A percentile compares a stretch with the other conserved stretches of the same genome.
phyloP scores from a whole-genome alignment of 2,113 vertebrate genomes.

The Pluvialis apricaria region DNA sequence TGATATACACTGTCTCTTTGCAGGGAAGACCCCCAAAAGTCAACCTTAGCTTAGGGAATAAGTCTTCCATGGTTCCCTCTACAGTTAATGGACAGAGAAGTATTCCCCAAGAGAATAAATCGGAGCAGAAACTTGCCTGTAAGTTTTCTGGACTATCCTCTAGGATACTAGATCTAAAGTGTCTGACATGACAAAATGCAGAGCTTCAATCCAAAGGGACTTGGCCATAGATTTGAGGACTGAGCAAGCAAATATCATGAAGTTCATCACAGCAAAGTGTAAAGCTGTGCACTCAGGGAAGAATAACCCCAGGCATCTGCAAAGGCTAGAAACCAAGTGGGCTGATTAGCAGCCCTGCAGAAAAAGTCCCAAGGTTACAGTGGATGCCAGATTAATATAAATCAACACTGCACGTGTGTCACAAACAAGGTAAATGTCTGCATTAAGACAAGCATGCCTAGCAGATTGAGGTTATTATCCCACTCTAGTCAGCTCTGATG shows the following conservation, averaged over 20 bases:
- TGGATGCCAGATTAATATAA: not conserved
- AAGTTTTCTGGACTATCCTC: not conserved
- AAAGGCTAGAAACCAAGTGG: not conserved
- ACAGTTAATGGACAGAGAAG: not conserved
- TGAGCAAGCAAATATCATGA: not conserved
- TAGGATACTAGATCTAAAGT: not conserved
- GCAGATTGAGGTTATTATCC: not conserved
- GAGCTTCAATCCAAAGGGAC: not conserved
- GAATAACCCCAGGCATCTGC: not conserved
- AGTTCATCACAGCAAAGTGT: not conserved
- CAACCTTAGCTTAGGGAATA: not conserved
- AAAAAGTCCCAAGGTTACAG: not conserved
- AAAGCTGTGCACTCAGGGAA: not conserved
- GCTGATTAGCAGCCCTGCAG: not conserved
- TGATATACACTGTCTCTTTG: not conserved
- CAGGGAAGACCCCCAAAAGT: not conserved
- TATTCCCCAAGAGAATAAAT: not conserved
- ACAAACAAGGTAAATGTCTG: not conserved
- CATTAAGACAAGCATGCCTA: not conserved
- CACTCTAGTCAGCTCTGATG: not conserved
- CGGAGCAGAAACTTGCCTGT: not conserved
- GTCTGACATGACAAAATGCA: not conserved
- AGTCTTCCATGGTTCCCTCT: not conserved
- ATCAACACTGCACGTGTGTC: not conserved
- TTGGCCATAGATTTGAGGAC: not conserved